These are phyloP conservation scores for Yponomeuta sedellus DNA, from an alignment of 2,888 invertebrate species.

Conservation along the genomic window DNA sequence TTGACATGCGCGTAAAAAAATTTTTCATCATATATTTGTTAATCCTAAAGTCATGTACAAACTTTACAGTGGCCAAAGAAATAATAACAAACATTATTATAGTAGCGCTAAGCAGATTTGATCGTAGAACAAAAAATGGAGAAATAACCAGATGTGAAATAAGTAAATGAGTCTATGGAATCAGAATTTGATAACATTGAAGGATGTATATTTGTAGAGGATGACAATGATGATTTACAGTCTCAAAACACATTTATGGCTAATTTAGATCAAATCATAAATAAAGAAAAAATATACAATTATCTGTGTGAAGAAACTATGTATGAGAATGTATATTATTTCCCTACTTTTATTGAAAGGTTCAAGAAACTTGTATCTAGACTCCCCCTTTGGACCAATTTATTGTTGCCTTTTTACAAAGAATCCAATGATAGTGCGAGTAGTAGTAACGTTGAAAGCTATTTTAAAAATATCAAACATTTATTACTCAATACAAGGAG, in stretches of 20 bases:
- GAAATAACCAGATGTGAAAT: constrained; percentile 19
- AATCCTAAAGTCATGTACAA: constrained; percentile 16
- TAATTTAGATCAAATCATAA: constrained; percentile 14
- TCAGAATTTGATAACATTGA: constrained; percentile 6
- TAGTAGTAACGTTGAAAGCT: constrained; percentile 20
- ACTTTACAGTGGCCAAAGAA: constrained; percentile 4
- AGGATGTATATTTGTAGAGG: constrained; percentile 11
- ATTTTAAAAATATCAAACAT: constrained; percentile 17
- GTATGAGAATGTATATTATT: constrained; percentile 19
- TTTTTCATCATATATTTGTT: constrained; percentile 18
- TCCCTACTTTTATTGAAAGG: constrained; percentile 19
- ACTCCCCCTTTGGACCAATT: constrained; percentile 20
- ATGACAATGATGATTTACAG: constrained; percentile 13
- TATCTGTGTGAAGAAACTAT: constrained; percentile 16
- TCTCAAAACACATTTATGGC: constrained; percentile 8
- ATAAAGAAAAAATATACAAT: constrained; percentile 18
- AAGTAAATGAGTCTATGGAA: too few relatives aligned
- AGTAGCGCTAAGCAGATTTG: constrained; percentile 18
- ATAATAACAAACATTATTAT: constrained; percentile 19
- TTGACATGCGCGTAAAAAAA: constrained; percentile 17
- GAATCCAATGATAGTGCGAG: constrained; percentile 16
- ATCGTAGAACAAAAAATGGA: constrained; percentile 15
- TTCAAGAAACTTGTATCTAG: constrained; percentile 17
- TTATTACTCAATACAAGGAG: constrained; percentile 13
- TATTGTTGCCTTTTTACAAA: constrained; percentile 18